Percentiles rank a stretch among this genome's conserved stretches.
These are phyloP conservation scores for Cyanocitta stelleri DNA, from an alignment of 2,113 vertebrate genomes.

Conservation along the genomic window DNA sequence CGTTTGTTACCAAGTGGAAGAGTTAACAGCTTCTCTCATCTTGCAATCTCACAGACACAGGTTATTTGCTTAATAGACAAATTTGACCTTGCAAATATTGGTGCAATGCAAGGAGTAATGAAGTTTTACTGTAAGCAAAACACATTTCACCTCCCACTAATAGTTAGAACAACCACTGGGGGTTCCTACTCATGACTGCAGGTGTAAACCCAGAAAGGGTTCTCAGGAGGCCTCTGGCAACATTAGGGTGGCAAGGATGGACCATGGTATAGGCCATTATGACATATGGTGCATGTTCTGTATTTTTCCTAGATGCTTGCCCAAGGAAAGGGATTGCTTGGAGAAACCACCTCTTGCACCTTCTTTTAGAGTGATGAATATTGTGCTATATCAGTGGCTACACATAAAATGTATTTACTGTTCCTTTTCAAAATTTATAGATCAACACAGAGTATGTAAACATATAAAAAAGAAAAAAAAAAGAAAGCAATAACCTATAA, in stretches of 20 bases:
- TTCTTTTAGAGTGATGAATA: not conserved
- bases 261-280: not conserved
- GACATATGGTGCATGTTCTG: not conserved
- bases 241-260: not conserved
- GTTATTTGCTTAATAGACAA: not conserved
- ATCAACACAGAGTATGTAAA: not conserved
- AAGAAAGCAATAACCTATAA: not conserved
- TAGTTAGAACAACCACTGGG: not conserved
- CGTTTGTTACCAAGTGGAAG: not conserved
- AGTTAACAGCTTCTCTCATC: not conserved
- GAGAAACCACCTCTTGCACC: not conserved
- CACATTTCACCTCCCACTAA: not conserved
- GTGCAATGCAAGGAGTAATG: not conserved
- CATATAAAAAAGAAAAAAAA: no score
- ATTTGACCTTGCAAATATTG: not conserved
- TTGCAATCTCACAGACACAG: not conserved
- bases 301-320: not conserved
- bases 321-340: not conserved
- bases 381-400: not conserved
- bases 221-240: not conserved
- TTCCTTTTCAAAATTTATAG: not conserved
- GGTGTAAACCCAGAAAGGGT: not conserved
- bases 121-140: not conserved
- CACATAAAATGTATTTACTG: not conserved
- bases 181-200: not conserved